Evolutionary conservation across 2,888 invertebrate species (phyloP), one percentile per base, ranked within the genome.

Genomic region (Meganola albula): DNA sequence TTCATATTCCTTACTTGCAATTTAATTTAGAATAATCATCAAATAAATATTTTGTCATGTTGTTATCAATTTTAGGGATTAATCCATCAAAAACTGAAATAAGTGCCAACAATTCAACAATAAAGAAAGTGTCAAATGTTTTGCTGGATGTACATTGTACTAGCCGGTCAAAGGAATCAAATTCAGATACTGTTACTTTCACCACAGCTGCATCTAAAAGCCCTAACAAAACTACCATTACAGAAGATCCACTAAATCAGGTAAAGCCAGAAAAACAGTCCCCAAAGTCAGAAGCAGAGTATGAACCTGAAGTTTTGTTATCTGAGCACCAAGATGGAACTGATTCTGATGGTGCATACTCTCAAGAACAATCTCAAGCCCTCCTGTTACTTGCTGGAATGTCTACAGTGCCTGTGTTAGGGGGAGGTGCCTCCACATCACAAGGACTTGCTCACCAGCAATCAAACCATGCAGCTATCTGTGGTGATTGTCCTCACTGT

Each of bases 401-500:
- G 79, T 76, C 84, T 2, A 54, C 60, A 10, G 79, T 66, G 1
- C 64, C 75, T 3, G 67, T 62, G 2, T 33, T 80, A 34, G 62
- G 66, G 0, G 44, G 61, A 3, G 74, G 76, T 3, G 77, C 84
- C 1, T 85, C 85, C 1, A 79, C 85, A 2, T 84, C 85, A 1
- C 82, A 83, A 49, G 69, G 67, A 8, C 48, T 73, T 1, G 58
- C 76, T 1, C 80, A 80, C 31, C 78, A 74, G 40, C 79, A 82
- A 43, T 82, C 83, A 4, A 87, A 87, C 41, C 87, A 87, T 44
- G 84, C 87, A 9, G 85, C 87, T 2, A 86, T 87, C 12, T 89
- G 90, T 50, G 90, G 90, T 0, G 89, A 89, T 47, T 91, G 91
- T 57, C 91, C 91, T 1, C 91, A 91, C 59, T 91, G 91, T 48